Conservation (phyloP, 2,888 invertebrate genomes). For the Ophion ellenae region DNA sequence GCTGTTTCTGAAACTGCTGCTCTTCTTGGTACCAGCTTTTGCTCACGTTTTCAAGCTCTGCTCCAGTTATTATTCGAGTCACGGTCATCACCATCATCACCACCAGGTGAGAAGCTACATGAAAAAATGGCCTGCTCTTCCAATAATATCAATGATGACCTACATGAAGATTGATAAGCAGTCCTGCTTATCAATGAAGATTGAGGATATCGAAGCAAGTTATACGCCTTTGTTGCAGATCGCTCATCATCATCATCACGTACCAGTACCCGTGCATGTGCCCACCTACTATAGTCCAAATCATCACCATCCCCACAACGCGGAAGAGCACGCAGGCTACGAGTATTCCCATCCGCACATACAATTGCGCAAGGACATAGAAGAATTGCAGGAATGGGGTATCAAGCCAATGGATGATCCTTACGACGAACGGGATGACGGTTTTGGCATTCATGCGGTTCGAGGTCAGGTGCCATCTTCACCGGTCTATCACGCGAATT, state of each 20-base stretch:
- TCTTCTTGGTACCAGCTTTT: conserved; percentile 93
- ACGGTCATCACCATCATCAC: conserved; percentile 92
- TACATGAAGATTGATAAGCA: conserved; percentile 8
- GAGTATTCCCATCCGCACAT: conserved; percentile 81
- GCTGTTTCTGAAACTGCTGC: conserved; percentile 90
- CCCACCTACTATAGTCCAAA: conserved; percentile 74
- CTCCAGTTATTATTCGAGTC: conserved; percentile 91
- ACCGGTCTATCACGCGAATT: conserved; percentile 54
- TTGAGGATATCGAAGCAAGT: conserved; percentile 26
- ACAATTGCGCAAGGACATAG: conserved; percentile 81
- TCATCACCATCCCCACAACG: conserved; percentile 76
- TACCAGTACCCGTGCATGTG: conserved; percentile 83
- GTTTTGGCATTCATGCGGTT: conserved; percentile 62
- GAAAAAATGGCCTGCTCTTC: not conserved
- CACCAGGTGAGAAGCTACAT: conserved; percentile 84
- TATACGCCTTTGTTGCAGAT: conserved; percentile 84
- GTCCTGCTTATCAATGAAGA: not conserved
- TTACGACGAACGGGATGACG: conserved; percentile 75
- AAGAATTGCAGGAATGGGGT: conserved; percentile 82
- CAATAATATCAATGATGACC: not conserved
- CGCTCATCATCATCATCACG: conserved; percentile 90
- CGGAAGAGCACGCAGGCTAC: conserved; percentile 79
- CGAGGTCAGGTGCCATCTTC: conserved; percentile 52
- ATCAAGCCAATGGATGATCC: conserved; percentile 73
- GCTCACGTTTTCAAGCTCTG: conserved; percentile 94